Evolutionary conservation across 2,888 invertebrate species (phyloP).

Genomic region (Leptinotarsa tumamoca): DNA sequence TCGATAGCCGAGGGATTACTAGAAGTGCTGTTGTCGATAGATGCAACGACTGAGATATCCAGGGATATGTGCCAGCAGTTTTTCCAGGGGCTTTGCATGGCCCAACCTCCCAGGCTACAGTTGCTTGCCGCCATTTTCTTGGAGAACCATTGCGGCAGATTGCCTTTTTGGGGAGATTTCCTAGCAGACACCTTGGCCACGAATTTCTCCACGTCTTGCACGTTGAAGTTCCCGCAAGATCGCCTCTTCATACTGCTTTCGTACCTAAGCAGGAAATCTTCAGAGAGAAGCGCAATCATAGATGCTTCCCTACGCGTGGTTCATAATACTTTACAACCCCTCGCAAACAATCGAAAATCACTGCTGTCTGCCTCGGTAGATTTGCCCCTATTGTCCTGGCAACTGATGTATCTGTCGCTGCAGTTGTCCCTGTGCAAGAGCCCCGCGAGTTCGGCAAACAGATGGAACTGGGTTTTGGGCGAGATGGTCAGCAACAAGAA

Average conservation of each 20-base stretch:
- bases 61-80: constrained; percentile 72
- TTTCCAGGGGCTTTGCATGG: constrained; percentile 81
- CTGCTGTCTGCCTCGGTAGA: constrained; percentile 73
- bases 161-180: constrained; percentile 88
- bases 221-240: constrained; percentile 86
- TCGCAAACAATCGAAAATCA: constrained; percentile 54
- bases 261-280: constrained; percentile 86
- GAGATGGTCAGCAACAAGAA: constrained; percentile 72
- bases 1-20: constrained; percentile 85
- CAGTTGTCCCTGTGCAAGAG: constrained; percentile 71
- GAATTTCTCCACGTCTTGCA: constrained; percentile 83
- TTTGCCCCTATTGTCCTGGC: constrained; percentile 79
- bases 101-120: constrained; percentile 83
- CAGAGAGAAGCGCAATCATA: constrained; percentile 74
- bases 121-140: constrained; percentile 82
- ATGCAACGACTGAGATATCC: constrained; percentile 59
- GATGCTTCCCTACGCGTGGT: constrained; percentile 74
- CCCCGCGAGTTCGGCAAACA: constrained; percentile 60
- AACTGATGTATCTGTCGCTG: constrained; percentile 80
- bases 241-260: constrained; percentile 88
- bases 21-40: constrained; percentile 77
- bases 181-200: constrained; percentile 84
- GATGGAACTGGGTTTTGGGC: constrained; percentile 94
- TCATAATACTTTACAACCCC: constrained; percentile 71
- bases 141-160: constrained; percentile 69